phyloP scores from a whole-genome alignment of 2,113 vertebrate genomes.

The Serinus canaria region DNA sequence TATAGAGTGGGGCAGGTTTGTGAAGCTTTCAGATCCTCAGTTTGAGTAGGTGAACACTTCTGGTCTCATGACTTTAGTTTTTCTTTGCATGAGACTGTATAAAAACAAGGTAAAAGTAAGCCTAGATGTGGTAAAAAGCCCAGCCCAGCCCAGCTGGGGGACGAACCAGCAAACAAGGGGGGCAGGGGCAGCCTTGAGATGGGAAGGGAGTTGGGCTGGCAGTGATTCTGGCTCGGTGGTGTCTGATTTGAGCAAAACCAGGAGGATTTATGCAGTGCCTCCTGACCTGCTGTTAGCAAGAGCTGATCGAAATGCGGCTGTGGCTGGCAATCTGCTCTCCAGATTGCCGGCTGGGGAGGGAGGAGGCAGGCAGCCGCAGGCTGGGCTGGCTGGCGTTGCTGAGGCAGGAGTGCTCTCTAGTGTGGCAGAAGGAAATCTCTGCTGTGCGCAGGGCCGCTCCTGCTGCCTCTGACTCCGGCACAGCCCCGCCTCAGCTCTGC shows the following conservation, averaged over 20 bases:
- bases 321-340: background rate
- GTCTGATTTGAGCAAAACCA: background rate
- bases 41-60: background rate
- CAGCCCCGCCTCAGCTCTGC: background rate
- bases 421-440: background rate
- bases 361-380: background rate
- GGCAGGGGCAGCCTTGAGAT: background rate
- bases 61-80: background rate
- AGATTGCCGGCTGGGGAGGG: background rate
- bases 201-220: background rate
- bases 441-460: background rate
- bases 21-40: background rate
- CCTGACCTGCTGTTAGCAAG: background rate
- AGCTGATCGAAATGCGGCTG: background rate
- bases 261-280: background rate
- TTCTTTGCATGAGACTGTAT: background rate
- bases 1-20: background rate
- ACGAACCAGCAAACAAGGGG: background rate
- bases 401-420: constrained; percentile 33
- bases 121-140: background rate
- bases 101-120: background rate
- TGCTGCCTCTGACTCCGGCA: background rate
- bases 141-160: background rate
- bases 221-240: background rate
- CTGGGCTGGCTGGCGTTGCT: background rate